Evolutionary conservation across 2,797 vertebrate species (phyloP).

Genomic region (Tauraco hartlaubi): DNA sequence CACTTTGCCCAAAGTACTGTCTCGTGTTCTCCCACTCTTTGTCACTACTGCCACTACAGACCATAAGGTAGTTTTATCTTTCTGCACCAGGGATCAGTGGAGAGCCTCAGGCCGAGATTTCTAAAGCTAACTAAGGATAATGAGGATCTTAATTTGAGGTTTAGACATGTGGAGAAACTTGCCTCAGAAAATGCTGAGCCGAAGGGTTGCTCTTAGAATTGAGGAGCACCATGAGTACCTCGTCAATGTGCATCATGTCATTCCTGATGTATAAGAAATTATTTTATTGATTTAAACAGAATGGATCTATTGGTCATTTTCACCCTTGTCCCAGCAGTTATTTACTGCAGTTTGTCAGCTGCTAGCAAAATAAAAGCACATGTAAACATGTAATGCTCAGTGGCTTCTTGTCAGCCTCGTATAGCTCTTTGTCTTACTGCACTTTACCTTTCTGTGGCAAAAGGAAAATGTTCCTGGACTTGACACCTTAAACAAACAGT

Average conservation of each 20-base stretch:
- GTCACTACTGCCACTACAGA: neutral
- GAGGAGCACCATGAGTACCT: neutral
- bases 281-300: conserved; percentile 38
- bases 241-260: neutral
- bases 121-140: neutral
- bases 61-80: neutral
- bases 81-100: neutral
- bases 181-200: neutral
- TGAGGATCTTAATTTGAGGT: neutral
- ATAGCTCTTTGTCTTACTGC: neutral
- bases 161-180: neutral
- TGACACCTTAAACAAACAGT: neutral
- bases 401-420: neutral
- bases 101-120: neutral
- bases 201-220: neutral
- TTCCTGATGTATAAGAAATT: neutral
- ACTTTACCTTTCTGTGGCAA: neutral
- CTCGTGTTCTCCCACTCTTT: neutral
- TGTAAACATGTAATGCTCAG: neutral
- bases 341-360: neutral
- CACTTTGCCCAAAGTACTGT: neutral
- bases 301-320: neutral
- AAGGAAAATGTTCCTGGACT: neutral
- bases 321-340: neutral
- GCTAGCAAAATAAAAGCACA: conserved; percentile 16